phyloP scores from a whole-genome alignment of 2,113 vertebrate species.

The Hemichromis elongatus region DNA sequence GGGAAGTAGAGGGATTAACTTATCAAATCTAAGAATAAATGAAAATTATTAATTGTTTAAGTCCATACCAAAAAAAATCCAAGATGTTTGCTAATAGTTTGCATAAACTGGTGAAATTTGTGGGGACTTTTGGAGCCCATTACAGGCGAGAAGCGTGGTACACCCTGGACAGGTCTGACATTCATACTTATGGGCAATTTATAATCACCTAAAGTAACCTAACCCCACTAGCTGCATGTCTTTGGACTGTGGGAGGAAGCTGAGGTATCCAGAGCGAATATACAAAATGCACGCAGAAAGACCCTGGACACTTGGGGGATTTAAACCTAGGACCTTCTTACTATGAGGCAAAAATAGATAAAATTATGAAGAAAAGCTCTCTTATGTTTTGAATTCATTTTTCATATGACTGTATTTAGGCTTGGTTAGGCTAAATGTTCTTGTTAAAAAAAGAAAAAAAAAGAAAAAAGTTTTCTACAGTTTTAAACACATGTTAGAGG shows the following conservation, averaged over 20 bases:
- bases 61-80: fast-evolving
- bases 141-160: neutral
- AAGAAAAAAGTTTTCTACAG: neutral
- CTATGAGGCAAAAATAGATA: neutral
- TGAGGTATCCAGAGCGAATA: neutral
- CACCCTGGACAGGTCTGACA: neutral
- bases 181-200: neutral
- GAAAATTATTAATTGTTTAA: neutral
- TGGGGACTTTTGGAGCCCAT: neutral
- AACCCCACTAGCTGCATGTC: neutral
- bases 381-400: neutral
- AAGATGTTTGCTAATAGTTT: neutral
- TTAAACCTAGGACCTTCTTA: neutral
- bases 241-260: neutral
- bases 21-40: neutral
- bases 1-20: neutral
- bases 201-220: neutral
- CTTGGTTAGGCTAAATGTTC: neutral
- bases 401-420: neutral
- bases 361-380: neutral
- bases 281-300: neutral
- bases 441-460: neutral
- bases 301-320: neutral
- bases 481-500: neutral
- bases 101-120: neutral